phyloP scores from a whole-genome alignment of 2,797 vertebrate species.

The Darevskia mixta region DNA sequence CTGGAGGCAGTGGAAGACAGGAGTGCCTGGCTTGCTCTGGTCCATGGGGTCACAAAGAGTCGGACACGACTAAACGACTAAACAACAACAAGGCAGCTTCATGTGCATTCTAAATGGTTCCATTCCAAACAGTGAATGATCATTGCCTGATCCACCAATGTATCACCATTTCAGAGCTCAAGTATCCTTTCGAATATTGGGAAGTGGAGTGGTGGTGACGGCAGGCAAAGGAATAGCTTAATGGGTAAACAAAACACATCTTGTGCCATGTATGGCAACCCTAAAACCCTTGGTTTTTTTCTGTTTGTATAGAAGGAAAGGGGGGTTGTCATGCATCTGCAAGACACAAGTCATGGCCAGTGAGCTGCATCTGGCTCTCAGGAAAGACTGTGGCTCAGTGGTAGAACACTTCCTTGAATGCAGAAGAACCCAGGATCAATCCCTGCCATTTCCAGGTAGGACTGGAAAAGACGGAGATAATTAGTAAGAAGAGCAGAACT shows the following conservation, averaged over 20 bases:
- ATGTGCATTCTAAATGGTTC: not conserved
- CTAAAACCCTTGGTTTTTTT: not conserved
- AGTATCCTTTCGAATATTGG: conserved; percentile 1
- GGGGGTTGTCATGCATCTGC: not conserved
- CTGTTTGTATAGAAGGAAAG: not conserved
- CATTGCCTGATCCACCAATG: not conserved
- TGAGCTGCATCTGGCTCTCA: not conserved
- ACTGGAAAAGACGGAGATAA: too few species aligned
- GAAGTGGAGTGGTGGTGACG: too few species aligned
- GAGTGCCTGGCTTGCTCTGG: too few species aligned
- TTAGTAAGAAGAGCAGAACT: too few species aligned
- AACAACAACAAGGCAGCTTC: not conserved
- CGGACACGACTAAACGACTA: too few species aligned
- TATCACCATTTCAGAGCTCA: not conserved
- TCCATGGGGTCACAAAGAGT: too few species aligned
- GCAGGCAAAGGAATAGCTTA: not conserved
- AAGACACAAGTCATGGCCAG: not conserved
- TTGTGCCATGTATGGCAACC: too few species aligned
- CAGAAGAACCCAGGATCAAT: too few species aligned
- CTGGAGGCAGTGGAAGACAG: too few species aligned
- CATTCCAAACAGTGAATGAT: not conserved
- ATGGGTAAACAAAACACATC: not conserved
- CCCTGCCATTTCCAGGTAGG: too few species aligned
- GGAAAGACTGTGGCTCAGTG: too few species aligned
- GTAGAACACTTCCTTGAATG: too few species aligned